A percentile compares a stretch with the other conserved stretches of the same genome.
These are phyloP conservation scores for Sinopyrophorus schimmeli DNA, from an alignment of 2,888 invertebrate species.

Conservation along the genomic window DNA sequence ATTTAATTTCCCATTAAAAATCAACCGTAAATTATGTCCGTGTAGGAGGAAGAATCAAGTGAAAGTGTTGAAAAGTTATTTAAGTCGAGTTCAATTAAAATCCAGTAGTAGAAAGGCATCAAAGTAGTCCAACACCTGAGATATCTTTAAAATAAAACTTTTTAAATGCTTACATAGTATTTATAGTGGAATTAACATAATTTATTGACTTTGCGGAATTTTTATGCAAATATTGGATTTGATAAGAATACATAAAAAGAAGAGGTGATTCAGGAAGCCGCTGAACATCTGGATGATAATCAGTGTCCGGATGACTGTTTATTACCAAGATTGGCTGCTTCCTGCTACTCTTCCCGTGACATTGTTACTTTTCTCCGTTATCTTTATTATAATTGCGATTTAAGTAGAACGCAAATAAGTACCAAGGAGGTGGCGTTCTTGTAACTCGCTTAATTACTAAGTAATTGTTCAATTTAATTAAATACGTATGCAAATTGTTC, in stretches of 20 bases:
- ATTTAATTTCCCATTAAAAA: constrained; percentile 15
- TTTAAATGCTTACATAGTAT: too few species aligned
- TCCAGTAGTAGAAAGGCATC: constrained; percentile 27
- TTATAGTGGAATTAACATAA: too few species aligned
- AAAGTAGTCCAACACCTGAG: constrained; percentile 26
- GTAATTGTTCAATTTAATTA: too few species aligned
- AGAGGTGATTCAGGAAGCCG: constrained; percentile 26
- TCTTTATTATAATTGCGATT: constrained; percentile 18
- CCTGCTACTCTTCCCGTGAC: constrained; percentile 39
- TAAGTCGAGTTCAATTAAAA: constrained; percentile 12
- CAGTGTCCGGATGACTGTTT: constrained; percentile 49
- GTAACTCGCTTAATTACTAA: too few species aligned
- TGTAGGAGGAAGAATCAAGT: constrained; percentile 30
- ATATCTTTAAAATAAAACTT: too few species aligned
- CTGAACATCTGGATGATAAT: constrained; percentile 44
- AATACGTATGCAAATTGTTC: too few species aligned
- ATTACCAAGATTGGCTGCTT: constrained; percentile 51
- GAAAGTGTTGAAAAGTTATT: constrained; percentile 25
- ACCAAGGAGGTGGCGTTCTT: too few species aligned
- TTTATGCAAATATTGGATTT: too few species aligned
- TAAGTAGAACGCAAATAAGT: constrained; percentile 17
- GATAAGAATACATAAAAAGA: constrained; percentile 14
- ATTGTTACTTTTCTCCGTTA: constrained; percentile 25
- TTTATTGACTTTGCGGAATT: too few species aligned
- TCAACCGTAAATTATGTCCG: constrained; percentile 16